Base-by-base conservation (phyloP, 2,888 invertebrate species). In the Litoditis marina region DNA sequence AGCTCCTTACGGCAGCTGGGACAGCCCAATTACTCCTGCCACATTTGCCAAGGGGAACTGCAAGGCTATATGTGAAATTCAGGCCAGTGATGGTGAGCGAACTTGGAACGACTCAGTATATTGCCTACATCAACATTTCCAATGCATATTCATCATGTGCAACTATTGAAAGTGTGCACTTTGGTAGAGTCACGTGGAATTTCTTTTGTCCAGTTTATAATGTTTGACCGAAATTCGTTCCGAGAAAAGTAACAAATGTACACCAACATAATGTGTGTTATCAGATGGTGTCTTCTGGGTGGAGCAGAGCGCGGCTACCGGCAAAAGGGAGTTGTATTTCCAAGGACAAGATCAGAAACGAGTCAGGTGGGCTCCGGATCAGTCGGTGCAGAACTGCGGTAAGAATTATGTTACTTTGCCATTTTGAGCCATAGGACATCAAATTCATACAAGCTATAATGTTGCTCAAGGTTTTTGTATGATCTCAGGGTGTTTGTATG, bases 221-320 rank as follows among this genome's bases (percentile, higher is more conserved):
- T n/a, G n/a, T n/a, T n/a, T n/a, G n/a, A n/a, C n/a, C n/a, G n/a
- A n/a, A n/a, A n/a, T n/a, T n/a, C n/a, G n/a, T n/a, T n/a, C n/a
- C n/a, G n/a, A n/a, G n/a, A n/a, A n/a, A n/a, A n/a, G n/a, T n/a
- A n/a, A n/a, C n/a, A n/a, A n/a, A n/a, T n/a, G n/a, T n/a, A n/a
- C n/a, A n/a, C n/a, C 16, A 27, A 30, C n/a, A 8, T n/a, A n/a
- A n/a, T n/a, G n/a, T 31, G 19, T 44, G 52, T 54, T 67, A 67
- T n/a, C 51, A 72, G 72, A 67, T 7, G 61, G 57, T 2, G 71
- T 76, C 16, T 77, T 68, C 55, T 78, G 78, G 78, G 51, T 75
- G 6, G 78, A 78, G 54, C 74, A 77, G 60, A 73, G 71, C 32
- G 68, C 71, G 22, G 57, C 51, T 16, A 70, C 67, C 2, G 78